phyloP scores from a whole-genome alignment of 2,797 vertebrate genomes.

The Acropternis orthonyx region DNA sequence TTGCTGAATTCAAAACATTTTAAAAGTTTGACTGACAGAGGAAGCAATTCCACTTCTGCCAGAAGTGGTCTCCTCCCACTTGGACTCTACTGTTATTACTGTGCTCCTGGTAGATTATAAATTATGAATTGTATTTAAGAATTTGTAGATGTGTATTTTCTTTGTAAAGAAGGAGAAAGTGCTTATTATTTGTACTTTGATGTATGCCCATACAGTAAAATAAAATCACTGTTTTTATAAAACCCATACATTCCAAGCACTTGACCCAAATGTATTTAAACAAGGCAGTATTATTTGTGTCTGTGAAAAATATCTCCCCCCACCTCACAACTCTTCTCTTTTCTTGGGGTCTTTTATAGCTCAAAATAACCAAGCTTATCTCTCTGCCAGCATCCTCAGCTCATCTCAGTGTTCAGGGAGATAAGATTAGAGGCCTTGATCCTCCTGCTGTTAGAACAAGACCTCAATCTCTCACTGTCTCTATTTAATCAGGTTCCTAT shows the following conservation, averaged over 20 bases:
- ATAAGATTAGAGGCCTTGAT: constrained; percentile 95
- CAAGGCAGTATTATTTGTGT: background rate
- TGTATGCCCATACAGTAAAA: background rate
- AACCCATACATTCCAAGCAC: background rate
- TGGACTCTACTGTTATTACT: background rate
- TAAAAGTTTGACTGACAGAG: background rate
- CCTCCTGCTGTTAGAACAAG: constrained; percentile 94
- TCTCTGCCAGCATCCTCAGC: constrained; percentile 64
- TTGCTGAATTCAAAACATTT: background rate
- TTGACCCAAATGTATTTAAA: constrained; percentile 50
- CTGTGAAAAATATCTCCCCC: background rate
- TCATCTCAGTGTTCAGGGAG: constrained; percentile 80
- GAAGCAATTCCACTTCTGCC: background rate
- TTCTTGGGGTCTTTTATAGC: constrained; percentile 33
- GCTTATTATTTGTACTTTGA: constrained; percentile 19
- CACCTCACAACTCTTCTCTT: constrained; percentile 9
- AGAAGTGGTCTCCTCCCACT: constrained; percentile 24
- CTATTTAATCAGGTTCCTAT: constrained; percentile 97
- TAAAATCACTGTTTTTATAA: background rate
- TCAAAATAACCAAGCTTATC: constrained; percentile 73
- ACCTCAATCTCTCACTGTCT: constrained; percentile 99
- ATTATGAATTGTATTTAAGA: constrained; percentile 39
- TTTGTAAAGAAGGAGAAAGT: background rate
- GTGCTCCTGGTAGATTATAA: constrained; percentile 12
- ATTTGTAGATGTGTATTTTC: background rate